A percentile compares a stretch with the other conserved stretches of the same genome.
Evolutionary conservation across 2,113 vertebrate species (phyloP).

Genomic region (Equus przewalskii): DNA sequence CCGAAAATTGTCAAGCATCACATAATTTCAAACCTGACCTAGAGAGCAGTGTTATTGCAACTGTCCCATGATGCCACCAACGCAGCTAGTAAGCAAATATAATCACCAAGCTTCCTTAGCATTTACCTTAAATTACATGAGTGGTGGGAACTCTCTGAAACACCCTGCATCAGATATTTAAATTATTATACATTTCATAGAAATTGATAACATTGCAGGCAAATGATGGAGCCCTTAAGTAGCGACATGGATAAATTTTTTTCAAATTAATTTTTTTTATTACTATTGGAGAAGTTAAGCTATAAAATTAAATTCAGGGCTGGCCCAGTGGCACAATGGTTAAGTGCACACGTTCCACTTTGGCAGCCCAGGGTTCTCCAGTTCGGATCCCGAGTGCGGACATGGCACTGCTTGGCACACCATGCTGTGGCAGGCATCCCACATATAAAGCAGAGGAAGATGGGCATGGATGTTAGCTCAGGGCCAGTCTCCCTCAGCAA

Average conservation of each 20-base stretch:
- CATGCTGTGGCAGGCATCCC: too few species aligned
- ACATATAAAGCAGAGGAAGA: too few species aligned
- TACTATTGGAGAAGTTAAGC: not conserved
- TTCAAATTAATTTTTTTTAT: not conserved
- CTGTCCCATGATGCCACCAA: not conserved
- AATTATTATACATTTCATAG: not conserved
- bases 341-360: too few species aligned
- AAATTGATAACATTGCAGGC: not conserved
- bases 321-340: too few species aligned
- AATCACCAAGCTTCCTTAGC: not conserved
- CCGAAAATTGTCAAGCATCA: not conserved
- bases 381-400: too few species aligned
- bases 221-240: not conserved
- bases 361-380: too few species aligned
- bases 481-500: too few species aligned
- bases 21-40: not conserved
- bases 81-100: not conserved
- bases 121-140: not conserved
- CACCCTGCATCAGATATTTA: not conserved
- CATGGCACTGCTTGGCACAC: too few species aligned
- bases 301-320: not conserved
- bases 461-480: too few species aligned
- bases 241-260: not conserved
- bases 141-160: not conserved
- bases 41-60: not conserved